Conservation (phyloP, 2,888 invertebrate species). For the Parnassius mnemosyne region DNA sequence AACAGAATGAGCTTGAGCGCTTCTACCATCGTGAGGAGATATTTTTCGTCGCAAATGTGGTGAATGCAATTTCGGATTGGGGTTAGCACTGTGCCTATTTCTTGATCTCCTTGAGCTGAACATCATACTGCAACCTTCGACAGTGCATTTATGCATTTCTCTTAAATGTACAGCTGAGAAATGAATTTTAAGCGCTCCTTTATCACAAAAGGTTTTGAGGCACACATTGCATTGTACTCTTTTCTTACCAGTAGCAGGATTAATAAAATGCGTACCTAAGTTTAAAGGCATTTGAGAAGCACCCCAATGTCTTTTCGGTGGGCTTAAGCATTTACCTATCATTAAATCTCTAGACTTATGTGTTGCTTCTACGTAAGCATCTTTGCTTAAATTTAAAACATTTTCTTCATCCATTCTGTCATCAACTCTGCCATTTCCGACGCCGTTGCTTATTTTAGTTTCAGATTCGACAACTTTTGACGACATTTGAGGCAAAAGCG, state of each 20-base stretch:
- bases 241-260: constrained; percentile 96
- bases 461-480: constrained; percentile 68
- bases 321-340: constrained; percentile 84
- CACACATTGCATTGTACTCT: constrained; percentile 99
- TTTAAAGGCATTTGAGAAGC: constrained; percentile 88
- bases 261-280: constrained; percentile 93
- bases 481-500: constrained; percentile 82
- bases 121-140: constrained; percentile 99
- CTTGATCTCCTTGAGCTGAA: constrained; percentile 97
- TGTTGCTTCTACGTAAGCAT: constrained; percentile 58
- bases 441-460: constrained; percentile 59
- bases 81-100: constrained; percentile 98
- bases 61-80: constrained; percentile 98
- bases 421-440: constrained; percentile 53
- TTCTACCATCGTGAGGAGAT: constrained; percentile 95
- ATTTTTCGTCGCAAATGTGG: constrained; percentile 96
- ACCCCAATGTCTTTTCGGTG: constrained; percentile 90
- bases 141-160: constrained; percentile 99
- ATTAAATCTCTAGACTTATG: constrained; percentile 74
- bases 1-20: constrained; percentile 91
- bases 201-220: constrained; percentile 99
- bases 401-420: constrained; percentile 67
- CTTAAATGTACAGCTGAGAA: constrained; percentile 98
- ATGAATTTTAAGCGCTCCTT: constrained; percentile 99
- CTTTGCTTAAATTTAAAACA: constrained; percentile 73